Evolutionary conservation across 2,797 vertebrate genomes (phyloP).

Genomic region (Micrastur ruficollis): DNA sequence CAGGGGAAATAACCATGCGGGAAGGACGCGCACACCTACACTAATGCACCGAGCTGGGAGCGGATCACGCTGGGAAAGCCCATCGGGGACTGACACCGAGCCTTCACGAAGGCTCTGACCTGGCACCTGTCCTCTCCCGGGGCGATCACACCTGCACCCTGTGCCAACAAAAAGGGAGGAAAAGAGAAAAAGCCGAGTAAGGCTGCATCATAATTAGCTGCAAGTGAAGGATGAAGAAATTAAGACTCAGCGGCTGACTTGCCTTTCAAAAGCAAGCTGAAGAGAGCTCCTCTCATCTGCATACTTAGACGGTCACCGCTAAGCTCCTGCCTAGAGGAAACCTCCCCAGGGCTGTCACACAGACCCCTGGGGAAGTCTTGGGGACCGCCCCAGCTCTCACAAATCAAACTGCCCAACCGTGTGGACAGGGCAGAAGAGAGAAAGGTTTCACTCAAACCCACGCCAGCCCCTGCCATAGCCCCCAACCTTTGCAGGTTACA

Average conservation of each 20-base stretch:
- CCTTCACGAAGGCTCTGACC: neutral
- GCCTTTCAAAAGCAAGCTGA: neutral
- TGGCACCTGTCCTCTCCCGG: neutral
- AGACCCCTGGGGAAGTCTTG: fast-evolving
- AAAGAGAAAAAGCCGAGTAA: neutral
- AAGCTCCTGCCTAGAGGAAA: neutral
- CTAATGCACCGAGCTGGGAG: neutral
- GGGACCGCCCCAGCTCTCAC: neutral
- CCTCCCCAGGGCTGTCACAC: neutral
- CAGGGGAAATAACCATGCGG: neutral
- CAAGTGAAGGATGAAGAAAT: neutral
- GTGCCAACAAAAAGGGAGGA: neutral
- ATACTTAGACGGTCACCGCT: neutral
- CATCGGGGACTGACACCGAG: neutral
- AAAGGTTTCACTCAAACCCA: neutral
- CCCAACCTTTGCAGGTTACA: neutral
- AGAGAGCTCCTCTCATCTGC: neutral
- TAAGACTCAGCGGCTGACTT: neutral
- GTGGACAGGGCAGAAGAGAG: neutral
- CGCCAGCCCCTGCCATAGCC: neutral
- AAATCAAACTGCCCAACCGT: fast-evolving
- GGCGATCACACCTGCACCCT: neutral
- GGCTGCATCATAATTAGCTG: neutral
- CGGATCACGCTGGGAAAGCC: neutral
- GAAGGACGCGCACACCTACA: neutral